Percentiles rank a stretch among this genome's conserved stretches.
Conservation (phyloP, 2,888 invertebrate genomes). For the Sminthurides aquaticus region DNA sequence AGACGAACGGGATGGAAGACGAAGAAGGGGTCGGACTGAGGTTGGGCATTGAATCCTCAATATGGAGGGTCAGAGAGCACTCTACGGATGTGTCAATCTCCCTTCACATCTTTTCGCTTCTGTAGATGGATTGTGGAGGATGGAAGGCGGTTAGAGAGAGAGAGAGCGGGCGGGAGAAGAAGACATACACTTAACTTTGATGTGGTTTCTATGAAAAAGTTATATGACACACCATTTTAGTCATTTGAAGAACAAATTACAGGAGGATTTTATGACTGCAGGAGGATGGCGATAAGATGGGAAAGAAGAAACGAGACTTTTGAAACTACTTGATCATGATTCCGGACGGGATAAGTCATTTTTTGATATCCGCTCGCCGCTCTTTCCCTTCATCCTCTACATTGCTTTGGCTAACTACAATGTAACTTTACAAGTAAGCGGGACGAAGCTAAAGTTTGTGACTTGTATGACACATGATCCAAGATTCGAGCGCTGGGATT, state of each 20-base stretch:
- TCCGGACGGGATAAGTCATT: background rate
- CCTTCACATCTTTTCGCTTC: slow-evolving; percentile 17
- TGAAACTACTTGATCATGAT: background rate
- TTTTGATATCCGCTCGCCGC: too few relatives aligned
- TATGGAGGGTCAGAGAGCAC: slow-evolving; percentile 21
- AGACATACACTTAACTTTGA: background rate
- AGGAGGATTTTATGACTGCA: background rate
- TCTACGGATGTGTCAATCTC: slow-evolving; percentile 25
- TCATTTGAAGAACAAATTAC: background rate
- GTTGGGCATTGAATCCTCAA: background rate
- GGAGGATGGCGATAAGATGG: background rate
- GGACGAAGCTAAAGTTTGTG: too few relatives aligned
- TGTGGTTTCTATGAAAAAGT: background rate
- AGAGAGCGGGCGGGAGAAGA: background rate
- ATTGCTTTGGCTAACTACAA: too few relatives aligned
- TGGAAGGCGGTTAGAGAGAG: background rate
- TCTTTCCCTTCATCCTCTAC: too few relatives aligned
- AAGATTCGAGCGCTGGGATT: too few relatives aligned
- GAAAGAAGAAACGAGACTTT: too few relatives aligned
- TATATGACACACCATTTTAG: background rate
- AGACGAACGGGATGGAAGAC: too few relatives aligned
- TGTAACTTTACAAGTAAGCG: too few relatives aligned
- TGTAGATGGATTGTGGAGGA: too few relatives aligned
- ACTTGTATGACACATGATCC: too few relatives aligned
- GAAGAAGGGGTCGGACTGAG: background rate